Base-by-base conservation (phyloP, 1,140 invertebrate genomes). In the Manduca sexta region DNA sequence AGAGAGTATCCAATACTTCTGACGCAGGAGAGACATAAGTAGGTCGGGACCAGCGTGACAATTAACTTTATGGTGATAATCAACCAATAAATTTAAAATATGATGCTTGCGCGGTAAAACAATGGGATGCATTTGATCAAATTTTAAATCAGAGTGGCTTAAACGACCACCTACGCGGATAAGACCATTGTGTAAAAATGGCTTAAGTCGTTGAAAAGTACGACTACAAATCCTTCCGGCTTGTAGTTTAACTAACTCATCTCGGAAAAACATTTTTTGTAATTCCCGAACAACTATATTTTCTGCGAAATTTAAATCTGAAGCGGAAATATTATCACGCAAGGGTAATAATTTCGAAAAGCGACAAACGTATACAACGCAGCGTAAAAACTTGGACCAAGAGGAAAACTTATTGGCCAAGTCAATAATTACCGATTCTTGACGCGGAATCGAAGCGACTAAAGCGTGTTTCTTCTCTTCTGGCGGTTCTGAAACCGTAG, bases 141-240 rank as follows among this genome's bases (percentile, higher is more conserved):
- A 53, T 10, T 18, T 26, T 45, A 59, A 17, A 30, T 52, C 39
- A 5, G 78, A 46, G 26, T 82, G 52, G 11, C 40, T 13, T 3
- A 85, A 42, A 38, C 85, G 53, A 1, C 79, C 73, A n/a, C 77
- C 77, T 8, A 84, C 75, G 6, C 80, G 54, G 8, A 86, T 29
- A 26, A 83, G 13, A n/a, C 63, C 65, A 6, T 61, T 13, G 12
- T 70, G 10, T 29, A 86, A 14, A 56, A 85, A 83, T 5, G 72
- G 69, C 21, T 53, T 64, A 7, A 84, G 53, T 33, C 45, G 57
- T 44, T 41, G 21, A 40, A 70, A 43, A 17, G 52, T 11, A 8
- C 21, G 41, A 3, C n/a, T 6, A 11, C 14, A 30, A 10, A 2
- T 30, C 12, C 11, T 8, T 10, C 5, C 10, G 3, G 7, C 10